These are phyloP conservation scores for Semicossyphus pulcher DNA, from an alignment of 2,113 vertebrate genomes.

Conservation along the genomic window DNA sequence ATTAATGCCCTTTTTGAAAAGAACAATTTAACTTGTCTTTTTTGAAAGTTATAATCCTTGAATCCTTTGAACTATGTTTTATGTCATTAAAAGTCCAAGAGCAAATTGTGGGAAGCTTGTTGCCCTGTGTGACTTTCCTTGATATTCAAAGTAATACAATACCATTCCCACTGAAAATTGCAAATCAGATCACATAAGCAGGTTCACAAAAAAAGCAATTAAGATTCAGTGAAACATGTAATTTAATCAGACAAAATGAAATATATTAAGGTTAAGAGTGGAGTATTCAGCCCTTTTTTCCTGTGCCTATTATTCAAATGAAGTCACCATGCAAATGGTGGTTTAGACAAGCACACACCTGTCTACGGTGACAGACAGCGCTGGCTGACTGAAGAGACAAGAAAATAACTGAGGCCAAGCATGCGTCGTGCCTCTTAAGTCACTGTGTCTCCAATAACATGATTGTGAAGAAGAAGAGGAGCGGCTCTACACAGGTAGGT, in stretches of 20 bases:
- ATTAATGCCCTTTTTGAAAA: constrained; percentile 18
- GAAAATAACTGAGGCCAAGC: constrained; percentile 40
- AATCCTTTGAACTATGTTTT: constrained; percentile 38
- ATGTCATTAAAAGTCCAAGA: constrained; percentile 47
- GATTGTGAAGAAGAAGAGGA: constrained; percentile 20
- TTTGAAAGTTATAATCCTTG: constrained; percentile 48
- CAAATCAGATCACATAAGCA: constrained; percentile 87
- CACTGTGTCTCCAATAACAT: constrained; percentile 48
- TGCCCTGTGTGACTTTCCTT: constrained; percentile 68
- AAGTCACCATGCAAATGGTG: constrained; percentile 59
- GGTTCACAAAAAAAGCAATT: constrained; percentile 88
- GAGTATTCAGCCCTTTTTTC: constrained; percentile 68
- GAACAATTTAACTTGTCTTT: constrained; percentile 50
- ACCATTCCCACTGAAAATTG: constrained; percentile 82
- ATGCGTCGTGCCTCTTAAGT: constrained; percentile 34
- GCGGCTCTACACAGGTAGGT: constrained; percentile 7
- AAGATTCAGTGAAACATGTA: constrained; percentile 90
- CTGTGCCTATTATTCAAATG: constrained; percentile 73
- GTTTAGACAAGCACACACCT: constrained; percentile 62
- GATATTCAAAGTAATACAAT: constrained; percentile 83
- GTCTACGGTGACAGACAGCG: constrained; percentile 52
- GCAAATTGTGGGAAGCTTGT: constrained; percentile 53
- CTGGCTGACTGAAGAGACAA: constrained; percentile 43
- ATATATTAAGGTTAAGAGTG: constrained; percentile 84
- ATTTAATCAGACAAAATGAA: constrained; percentile 89